Percentiles rank a stretch among this genome's conserved stretches.
Evolutionary conservation across 2,797 vertebrate species (phyloP).

Genomic region (Malacoraja senta): DNA sequence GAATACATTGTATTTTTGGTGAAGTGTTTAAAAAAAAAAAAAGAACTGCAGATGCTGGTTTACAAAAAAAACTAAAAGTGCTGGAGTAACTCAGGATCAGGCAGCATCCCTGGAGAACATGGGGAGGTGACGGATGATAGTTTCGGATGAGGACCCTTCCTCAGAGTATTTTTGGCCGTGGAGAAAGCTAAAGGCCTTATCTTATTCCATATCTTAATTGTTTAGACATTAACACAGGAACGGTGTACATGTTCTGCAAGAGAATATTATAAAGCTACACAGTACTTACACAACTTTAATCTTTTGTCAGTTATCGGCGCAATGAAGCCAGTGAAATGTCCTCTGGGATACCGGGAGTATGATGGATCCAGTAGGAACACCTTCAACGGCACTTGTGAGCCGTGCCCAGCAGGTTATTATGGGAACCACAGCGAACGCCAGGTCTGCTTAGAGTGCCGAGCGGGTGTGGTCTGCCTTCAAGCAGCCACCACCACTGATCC

Average conservation of each 20-base stretch:
- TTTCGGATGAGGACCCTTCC: no score
- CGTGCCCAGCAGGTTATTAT: constrained; percentile 7
- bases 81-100: no score
- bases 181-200: no score
- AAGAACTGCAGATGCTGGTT: no score
- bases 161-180: no score
- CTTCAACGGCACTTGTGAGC: constrained; percentile 11
- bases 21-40: no score
- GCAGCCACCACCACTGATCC: constrained; percentile 13
- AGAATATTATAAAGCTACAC: not conserved
- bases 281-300: no score
- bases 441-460: not conserved
- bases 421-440: not conserved
- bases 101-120: no score
- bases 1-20: no score
- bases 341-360: constrained; percentile 21
- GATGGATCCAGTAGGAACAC: not conserved
- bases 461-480: constrained; percentile 6
- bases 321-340: constrained; percentile 6
- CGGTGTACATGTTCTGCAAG: not conserved
- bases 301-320: constrained; percentile 17
- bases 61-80: no score
- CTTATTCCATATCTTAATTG: no score
- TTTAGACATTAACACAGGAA: not conserved
- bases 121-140: no score